phyloP scores from a whole-genome alignment of 2,888 invertebrate genomes.

The Lordiphosa fenestrarum region DNA sequence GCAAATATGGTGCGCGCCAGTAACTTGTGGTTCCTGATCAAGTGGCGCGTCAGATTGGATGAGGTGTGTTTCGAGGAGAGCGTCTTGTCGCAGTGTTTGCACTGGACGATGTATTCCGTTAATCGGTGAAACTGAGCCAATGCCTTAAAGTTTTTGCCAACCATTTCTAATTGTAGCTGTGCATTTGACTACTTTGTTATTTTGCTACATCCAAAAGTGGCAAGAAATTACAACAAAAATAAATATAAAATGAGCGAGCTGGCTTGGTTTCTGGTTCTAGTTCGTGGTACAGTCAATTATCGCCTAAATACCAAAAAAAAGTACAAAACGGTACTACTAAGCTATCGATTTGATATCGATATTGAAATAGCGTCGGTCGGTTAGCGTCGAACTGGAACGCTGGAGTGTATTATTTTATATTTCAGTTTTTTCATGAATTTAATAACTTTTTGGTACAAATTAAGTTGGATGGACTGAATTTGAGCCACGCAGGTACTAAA shows the following conservation, averaged over 20 bases:
- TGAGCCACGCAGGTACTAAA: no score
- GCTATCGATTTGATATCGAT: no score
- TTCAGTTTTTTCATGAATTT: no score
- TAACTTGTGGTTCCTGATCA: slow-evolving; percentile 55
- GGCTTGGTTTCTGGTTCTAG: no score
- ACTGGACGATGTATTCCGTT: slow-evolving; percentile 63
- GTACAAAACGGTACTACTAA: no score
- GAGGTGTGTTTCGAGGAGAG: slow-evolving; percentile 67
- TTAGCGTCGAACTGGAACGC: no score
- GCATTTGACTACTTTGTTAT: slow-evolving; percentile 16
- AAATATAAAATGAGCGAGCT: neutral
- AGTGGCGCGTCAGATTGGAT: slow-evolving; percentile 64
- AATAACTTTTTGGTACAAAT: no score
- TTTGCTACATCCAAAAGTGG: slow-evolving; percentile 1
- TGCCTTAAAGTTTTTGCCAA: slow-evolving; percentile 64
- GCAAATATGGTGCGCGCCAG: slow-evolving; percentile 58
- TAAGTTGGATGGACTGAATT: no score
- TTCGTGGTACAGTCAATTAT: no score
- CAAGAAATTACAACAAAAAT: slow-evolving; percentile 15
- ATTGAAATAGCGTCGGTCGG: no score
- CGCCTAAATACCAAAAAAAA: no score
- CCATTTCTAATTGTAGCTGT: slow-evolving; percentile 37
- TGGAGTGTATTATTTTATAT: no score
- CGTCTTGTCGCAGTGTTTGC: slow-evolving; percentile 65
- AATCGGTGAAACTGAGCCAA: slow-evolving; percentile 64